Evolutionary conservation across 1,140 invertebrate genomes (phyloP), one percentile per base, ranked within the genome.

Genomic region (Zelostemma sp.): DNA sequence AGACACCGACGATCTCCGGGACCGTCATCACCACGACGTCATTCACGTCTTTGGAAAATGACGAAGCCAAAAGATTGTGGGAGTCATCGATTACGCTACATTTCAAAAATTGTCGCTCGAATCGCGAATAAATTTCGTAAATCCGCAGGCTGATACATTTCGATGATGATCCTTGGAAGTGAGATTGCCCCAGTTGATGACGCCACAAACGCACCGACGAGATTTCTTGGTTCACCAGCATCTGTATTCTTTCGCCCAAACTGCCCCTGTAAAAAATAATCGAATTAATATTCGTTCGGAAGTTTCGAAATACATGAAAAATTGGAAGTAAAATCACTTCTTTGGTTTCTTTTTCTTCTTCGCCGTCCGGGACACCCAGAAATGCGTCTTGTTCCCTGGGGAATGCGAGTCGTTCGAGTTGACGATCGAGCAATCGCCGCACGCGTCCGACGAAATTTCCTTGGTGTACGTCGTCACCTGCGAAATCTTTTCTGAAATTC

Each of bases 1-100:
- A 28, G 19, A 48, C 43, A 4, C 80, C 77, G 0, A 78, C 76
- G 43, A 85, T 75, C 67, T 84, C 79, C 21, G 82, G 79, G 47
- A 79, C 53, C 16, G 64, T 60, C 43, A 85, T 71, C 0, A 85
- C 48, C 11, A 56, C 81, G 16, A 85, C 33, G 6, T 33, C 14
- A 28, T n/a, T n/a, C 17, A 5, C 1, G 14, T 4, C n/a, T 9
- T 40, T 15, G 17, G 5, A 28, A 63, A 43, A 18, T 4, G 25
- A 28, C 2, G 31, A 15, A 40, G 64, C 3, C 15, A 82, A 66
- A 12, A 81, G 62, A 53, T 79, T 62, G n/a, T 66, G 50, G 0
- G 51, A 14, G 69, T 85, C 83, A 1, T 74, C 66, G 2, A 81
- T 47, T 1, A 81, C 16, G 12, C 50, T 4, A 41, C 80, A 81